Base-by-base conservation (phyloP, 2,888 invertebrate species). In the Galeopsomyia nigrocyanea region DNA sequence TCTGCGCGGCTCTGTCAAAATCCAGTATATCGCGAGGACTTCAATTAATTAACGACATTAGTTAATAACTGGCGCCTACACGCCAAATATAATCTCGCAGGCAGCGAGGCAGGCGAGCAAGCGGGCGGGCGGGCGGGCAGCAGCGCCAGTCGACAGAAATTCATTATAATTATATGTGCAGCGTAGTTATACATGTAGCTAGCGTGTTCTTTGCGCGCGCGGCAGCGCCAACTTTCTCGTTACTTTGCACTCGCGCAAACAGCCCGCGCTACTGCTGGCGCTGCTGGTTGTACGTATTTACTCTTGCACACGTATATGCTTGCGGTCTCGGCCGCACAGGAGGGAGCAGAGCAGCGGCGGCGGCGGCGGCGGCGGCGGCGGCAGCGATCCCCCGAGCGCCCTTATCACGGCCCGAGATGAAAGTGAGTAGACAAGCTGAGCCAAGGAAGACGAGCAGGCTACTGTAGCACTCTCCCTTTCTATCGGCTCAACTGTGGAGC, bases 141-240 rank as follows among this genome's bases (percentile, higher is more conserved):
- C 19, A 21, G 21, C 58, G 26, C 26, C 2, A 49, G 51, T 58
- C 65, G 67, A 58, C 64, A 53, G 62, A 71, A 75, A 71, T 75
- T 71, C 74, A 75, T 75, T 71, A 75, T 69, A 68, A 75, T 71
- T 71, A 71, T 68, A 69, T 71, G 74, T 68, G 71, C 39, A 39
- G 39, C 62, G 64, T 62, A 26, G 26, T 26, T 26, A 5, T 26
- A 26, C 26, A 10, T 53, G 70, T 57, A 68, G 61, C 53, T 53
- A 65, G 61, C 53, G 68, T 68, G 71, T 79, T 82, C 81, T 79
- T 79, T 77, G 79, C 77, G 60, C 14, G 31, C 75, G 68, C 68
- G 64, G 55, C 62, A 51, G 74, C 39, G 39, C 74, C 75, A 76
- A 76, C 75, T 76, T 76, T 75, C 76, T 68, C 75, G 76, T 73